Percentiles rank a stretch among this genome's conserved stretches.
phyloP scores from a whole-genome alignment of 2,797 vertebrate genomes.

The Macrochelys suwanniensis region DNA sequence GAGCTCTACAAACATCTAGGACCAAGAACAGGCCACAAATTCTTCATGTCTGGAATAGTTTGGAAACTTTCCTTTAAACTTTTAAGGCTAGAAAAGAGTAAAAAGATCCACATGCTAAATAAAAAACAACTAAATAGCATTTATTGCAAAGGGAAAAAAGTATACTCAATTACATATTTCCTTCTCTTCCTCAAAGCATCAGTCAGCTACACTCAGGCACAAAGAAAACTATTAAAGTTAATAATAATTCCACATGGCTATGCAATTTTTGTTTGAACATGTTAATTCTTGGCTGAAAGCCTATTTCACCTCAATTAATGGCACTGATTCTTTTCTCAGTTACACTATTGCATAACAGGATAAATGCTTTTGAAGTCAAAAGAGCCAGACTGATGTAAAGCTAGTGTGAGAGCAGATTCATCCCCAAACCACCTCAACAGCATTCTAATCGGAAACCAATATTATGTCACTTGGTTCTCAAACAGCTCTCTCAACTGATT shows the following conservation, averaged over 20 bases:
- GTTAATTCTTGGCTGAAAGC: not conserved
- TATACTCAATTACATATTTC: not conserved
- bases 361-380: not conserved
- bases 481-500: not conserved
- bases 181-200: not conserved
- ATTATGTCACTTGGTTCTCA: not conserved
- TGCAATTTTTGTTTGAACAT: not conserved
- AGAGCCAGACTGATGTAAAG: not conserved
- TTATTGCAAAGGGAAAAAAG: not conserved
- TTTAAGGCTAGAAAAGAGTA: not conserved
- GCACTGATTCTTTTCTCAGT: not conserved
- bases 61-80: not conserved
- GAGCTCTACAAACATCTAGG: not conserved
- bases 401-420: not conserved
- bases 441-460: not conserved
- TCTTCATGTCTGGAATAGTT: not conserved
- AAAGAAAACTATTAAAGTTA: not conserved
- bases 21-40: not conserved
- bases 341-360: not conserved
- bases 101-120: not conserved
- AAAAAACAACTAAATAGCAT: not conserved
- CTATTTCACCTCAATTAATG: not conserved
- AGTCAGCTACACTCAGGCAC: not conserved
- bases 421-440: not conserved
- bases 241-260: not conserved